Conservation (phyloP, 2,888 invertebrate species). For the Dryobotodes eremita region DNA sequence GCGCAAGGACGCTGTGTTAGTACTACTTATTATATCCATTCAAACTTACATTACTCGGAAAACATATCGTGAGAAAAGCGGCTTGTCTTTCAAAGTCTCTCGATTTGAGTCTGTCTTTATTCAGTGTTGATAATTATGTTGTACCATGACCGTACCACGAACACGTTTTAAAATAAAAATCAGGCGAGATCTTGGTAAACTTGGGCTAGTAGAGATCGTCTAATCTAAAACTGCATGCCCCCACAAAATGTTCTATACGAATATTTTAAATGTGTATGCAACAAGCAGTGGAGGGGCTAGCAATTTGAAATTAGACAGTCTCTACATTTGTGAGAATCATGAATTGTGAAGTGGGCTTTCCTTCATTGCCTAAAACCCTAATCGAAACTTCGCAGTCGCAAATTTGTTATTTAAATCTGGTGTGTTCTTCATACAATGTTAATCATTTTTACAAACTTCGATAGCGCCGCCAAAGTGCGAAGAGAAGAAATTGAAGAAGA, state of each 20-base stretch:
- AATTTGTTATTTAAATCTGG: neutral
- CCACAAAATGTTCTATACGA: neutral
- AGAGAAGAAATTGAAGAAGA: conserved; percentile 73
- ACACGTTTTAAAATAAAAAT: neutral
- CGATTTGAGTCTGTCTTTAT: neutral
- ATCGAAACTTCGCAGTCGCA: neutral
- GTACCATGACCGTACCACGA: neutral
- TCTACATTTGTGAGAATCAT: neutral
- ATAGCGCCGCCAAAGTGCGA: conserved; percentile 78
- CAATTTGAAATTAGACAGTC: neutral
- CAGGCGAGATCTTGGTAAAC: neutral
- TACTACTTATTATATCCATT: conserved; percentile 20
- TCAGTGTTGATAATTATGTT: neutral
- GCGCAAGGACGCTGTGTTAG: conserved; percentile 77
- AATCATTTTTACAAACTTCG: conserved; percentile 20
- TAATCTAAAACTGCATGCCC: neutral
- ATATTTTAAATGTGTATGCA: neutral
- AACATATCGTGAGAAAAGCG: neutral
- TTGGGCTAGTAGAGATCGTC: neutral
- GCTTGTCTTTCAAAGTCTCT: neutral
- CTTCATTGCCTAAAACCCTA: too few relatives aligned
- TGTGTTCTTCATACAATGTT: neutral
- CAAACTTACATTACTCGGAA: neutral
- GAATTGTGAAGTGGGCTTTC: neutral
- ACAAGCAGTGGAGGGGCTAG: neutral